Conservation (phyloP, 1,140 invertebrate species). For the Drosophila oshimai region DNA sequence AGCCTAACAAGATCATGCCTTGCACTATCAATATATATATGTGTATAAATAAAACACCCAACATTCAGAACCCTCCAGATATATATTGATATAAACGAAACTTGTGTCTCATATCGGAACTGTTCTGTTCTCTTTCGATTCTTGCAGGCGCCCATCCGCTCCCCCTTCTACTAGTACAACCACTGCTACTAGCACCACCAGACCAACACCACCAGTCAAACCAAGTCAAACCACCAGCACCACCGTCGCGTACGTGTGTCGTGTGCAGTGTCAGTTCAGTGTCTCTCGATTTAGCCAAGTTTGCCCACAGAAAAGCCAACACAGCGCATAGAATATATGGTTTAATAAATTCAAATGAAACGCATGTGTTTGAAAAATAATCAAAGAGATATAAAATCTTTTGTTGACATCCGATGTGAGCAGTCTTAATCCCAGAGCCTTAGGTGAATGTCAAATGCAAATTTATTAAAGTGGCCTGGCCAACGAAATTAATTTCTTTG, state of each 20-base stretch:
- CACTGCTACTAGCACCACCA: constrained; percentile 12
- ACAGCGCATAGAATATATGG: constrained; percentile 38
- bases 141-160: constrained; percentile 59
- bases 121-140: constrained; percentile 77
- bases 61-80: constrained; percentile 7
- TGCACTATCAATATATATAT: constrained; percentile 38
- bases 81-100: constrained; percentile 43
- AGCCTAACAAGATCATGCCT: constrained; percentile 46
- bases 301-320: constrained; percentile 15
- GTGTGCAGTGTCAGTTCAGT: constrained; percentile 38
- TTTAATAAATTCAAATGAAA: constrained; percentile 6
- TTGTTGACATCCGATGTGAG: constrained; percentile 31
- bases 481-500: constrained; percentile 27
- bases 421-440: constrained; percentile 18
- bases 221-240: not conserved
- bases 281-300: constrained; percentile 13
- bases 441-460: constrained; percentile 32
- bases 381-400: constrained; percentile 26
- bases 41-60: constrained; percentile 25
- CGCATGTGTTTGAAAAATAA: constrained; percentile 31
- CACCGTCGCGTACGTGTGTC: constrained; percentile 33
- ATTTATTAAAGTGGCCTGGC: constrained; percentile 37
- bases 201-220: constrained; percentile 13
- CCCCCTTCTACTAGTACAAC: constrained; percentile 22
- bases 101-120: constrained; percentile 68